These are phyloP conservation scores for Serinus canaria DNA, from an alignment of 2,113 vertebrate genomes.

Conservation along the genomic window DNA sequence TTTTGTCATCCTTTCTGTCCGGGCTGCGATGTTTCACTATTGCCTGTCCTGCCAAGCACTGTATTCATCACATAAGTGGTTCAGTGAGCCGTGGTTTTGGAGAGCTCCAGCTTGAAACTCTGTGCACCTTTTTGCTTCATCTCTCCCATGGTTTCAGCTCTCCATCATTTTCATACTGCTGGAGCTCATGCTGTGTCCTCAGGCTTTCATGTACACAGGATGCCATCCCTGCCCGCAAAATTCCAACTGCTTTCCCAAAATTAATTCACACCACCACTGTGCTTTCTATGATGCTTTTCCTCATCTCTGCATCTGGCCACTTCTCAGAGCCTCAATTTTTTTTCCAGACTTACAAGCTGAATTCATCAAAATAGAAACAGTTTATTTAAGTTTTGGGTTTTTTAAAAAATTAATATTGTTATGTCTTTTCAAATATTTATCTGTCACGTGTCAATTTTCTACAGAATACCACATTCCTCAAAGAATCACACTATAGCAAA, in stretches of 20 bases:
- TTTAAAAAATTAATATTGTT: neutral
- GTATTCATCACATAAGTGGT: neutral
- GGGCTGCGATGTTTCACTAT: neutral
- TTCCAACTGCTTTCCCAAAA: conserved; percentile 15
- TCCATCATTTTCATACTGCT: neutral
- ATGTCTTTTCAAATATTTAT: neutral
- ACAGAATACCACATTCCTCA: neutral
- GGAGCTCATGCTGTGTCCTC: conserved; percentile 19
- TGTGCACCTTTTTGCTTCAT: neutral
- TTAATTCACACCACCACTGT: neutral
- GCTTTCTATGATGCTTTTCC: neutral
- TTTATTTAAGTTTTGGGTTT: neutral
- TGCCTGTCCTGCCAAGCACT: neutral
- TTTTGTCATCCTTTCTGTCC: neutral
- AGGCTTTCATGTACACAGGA: neutral
- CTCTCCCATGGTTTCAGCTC: neutral
- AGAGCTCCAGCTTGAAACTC: neutral
- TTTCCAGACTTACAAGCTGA: neutral
- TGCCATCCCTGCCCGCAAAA: neutral
- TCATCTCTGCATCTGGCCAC: neutral
- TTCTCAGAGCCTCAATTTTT: neutral
- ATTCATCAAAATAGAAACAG: neutral
- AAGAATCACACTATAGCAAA: neutral
- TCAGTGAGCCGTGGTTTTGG: neutral
- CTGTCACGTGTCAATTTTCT: neutral